A percentile compares a stretch with the other conserved stretches of the same genome.
Evolutionary conservation across 2,888 invertebrate genomes (phyloP).

Genomic region (Hirudinaria manillensis): DNA sequence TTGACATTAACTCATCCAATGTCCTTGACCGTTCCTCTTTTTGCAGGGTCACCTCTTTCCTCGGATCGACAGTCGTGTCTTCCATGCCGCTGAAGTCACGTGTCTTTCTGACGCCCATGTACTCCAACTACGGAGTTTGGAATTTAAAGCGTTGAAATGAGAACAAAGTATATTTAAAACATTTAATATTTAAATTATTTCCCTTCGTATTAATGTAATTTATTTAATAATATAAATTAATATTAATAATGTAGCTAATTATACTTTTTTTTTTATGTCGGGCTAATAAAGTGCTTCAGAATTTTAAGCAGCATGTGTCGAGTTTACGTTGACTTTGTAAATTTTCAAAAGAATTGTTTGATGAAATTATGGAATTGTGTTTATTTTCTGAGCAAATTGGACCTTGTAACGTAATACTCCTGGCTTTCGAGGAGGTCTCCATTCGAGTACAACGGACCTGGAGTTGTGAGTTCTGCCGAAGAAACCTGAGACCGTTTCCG

Average conservation of each 20-base stretch:
- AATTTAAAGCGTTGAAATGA: background rate
- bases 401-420: conserved; percentile 46
- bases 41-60: conserved; percentile 39
- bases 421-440: conserved; percentile 47
- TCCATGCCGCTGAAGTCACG: conserved; percentile 42
- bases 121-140: conserved; percentile 43
- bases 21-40: conserved; percentile 43
- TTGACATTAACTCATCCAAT: conserved; percentile 47
- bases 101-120: conserved; percentile 46
- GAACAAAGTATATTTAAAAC: no score
- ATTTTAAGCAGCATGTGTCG: no score
- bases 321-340: no score
- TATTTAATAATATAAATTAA: background rate
- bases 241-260: background rate
- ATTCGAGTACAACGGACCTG: conserved; percentile 45
- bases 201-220: background rate
- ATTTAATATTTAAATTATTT: no score
- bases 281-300: background rate
- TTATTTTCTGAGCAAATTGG: no score
- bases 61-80: conserved; percentile 39
- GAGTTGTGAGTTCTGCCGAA: conserved; percentile 37
- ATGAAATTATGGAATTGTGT: no score
- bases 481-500: conserved; percentile 40
- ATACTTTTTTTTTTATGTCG: background rate
- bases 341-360: background rate